These are phyloP conservation scores for Tricholaema leucomelas DNA, from an alignment of 2,113 vertebrate genomes.

Conservation along the genomic window DNA sequence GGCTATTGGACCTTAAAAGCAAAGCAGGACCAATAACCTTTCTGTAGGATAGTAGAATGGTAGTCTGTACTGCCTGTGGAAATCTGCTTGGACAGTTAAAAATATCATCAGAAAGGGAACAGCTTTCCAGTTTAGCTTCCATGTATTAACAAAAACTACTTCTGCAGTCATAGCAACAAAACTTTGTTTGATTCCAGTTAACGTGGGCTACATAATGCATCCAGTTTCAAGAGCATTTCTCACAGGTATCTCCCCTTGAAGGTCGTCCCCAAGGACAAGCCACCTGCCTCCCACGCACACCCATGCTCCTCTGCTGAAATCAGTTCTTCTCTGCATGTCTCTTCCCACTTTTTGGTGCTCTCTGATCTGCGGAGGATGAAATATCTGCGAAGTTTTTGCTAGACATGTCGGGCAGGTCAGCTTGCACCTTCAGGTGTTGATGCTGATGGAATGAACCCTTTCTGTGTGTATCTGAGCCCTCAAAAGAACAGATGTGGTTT, in stretches of 20 bases:
- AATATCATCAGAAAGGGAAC: neutral
- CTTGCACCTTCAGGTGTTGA: neutral
- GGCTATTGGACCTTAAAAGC: neutral
- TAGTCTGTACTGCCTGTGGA: neutral
- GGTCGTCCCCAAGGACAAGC: neutral
- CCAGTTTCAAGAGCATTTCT: neutral
- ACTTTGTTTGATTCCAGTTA: neutral
- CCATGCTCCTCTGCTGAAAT: neutral
- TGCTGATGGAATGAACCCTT: neutral
- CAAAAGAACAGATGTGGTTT: neutral
- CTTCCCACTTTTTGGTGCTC: neutral
- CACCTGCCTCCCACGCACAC: neutral
- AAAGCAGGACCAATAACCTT: neutral
- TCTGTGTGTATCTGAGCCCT: neutral
- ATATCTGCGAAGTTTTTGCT: neutral
- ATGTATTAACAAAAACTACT: neutral
- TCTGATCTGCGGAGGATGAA: neutral
- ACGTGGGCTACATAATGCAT: neutral
- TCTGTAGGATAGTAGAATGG: neutral
- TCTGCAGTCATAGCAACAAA: neutral
- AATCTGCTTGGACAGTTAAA: constrained; percentile 28
- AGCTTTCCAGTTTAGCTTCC: neutral
- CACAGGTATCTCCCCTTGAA: constrained; percentile 14
- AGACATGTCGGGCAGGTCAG: neutral
- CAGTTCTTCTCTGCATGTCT: neutral